Base-by-base conservation (phyloP, 2,888 invertebrate genomes). In the Troides aeacus region DNA sequence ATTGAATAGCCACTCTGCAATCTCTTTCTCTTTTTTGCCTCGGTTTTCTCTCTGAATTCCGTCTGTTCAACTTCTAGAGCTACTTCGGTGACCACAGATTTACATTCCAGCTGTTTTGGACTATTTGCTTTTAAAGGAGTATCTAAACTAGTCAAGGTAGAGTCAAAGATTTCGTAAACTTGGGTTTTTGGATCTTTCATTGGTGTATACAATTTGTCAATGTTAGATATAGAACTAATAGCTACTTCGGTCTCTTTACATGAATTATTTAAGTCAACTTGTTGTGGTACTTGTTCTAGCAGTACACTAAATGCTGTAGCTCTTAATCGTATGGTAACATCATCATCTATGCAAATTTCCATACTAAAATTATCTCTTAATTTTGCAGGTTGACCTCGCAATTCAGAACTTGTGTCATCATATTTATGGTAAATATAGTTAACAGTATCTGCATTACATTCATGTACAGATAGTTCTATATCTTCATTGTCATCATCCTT, bases 341-440 rank as follows among this genome's bases (percentile, higher is more conserved):
- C 89, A 68, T 91, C 89, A 39, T 91, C 92, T 69, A 91, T 83
- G 73, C 88, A 90, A 30, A 92, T 79, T 77, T 92, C 91, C 87
- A 92, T 88, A 46, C 79, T 84, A 80, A 85, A 92, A 62, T 84
- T 87, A 75, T 92, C 91, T 81, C 87, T 92, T 68, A 92, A 80
- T 76, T 77, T 87, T 30, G 77, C 69, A 59, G 79, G 75, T 56
- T 80, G 75, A 72, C 66, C 79, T 59, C 73, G 69, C 17, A 69
- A 68, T 60, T 70, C 74, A 77, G 77, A 77, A 76, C 17, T 80
- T 66, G 77, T 72, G 67, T 86, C 84, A 70, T 87, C 83, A 72
- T 85, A 77, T 66, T 76, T 71, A 74, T 74, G 83, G 12, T 70
- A 72, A 66, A 88, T 74, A 79, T 82, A 90, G 78, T 91, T 91